A percentile compares a stretch with the other conserved stretches of the same genome.
phyloP scores from a whole-genome alignment of 2,888 invertebrate genomes.

The Nephrotoma appendiculata region DNA sequence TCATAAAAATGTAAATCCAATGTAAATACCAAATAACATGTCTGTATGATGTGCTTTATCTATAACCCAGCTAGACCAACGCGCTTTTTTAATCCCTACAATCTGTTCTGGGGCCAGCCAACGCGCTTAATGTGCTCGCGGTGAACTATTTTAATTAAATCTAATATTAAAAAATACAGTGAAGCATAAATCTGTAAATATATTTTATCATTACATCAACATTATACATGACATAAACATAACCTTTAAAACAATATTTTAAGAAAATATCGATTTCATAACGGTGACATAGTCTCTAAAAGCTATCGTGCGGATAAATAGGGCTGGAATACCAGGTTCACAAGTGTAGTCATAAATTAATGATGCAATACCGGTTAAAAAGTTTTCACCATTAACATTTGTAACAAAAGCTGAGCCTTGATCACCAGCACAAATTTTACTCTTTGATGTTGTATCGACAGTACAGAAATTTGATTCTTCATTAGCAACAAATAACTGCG shows the following conservation, averaged over 20 bases:
- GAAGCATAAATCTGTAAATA: not conserved
- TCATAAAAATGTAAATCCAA: too few relatives aligned
- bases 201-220: not conserved
- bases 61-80: not conserved
- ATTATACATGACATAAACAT: too few relatives aligned
- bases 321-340: not conserved
- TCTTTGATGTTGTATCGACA: not conserved
- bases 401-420: not conserved
- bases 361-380: not conserved
- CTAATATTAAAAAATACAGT: not conserved
- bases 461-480: not conserved
- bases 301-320: not conserved
- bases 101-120: too few relatives aligned
- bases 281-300: not conserved
- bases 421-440: not conserved
- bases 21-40: not conserved
- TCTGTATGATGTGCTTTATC: not conserved
- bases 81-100: too few relatives aligned
- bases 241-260: not conserved
- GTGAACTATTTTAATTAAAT: not conserved
- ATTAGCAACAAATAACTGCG: not conserved
- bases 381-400: not conserved
- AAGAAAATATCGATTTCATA: not conserved
- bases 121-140: not conserved
- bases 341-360: not conserved